Evolutionary conservation across 2,113 vertebrate species (phyloP), one percentile per base, ranked within the genome.

Genomic region (Leptobrachium leishanense): DNA sequence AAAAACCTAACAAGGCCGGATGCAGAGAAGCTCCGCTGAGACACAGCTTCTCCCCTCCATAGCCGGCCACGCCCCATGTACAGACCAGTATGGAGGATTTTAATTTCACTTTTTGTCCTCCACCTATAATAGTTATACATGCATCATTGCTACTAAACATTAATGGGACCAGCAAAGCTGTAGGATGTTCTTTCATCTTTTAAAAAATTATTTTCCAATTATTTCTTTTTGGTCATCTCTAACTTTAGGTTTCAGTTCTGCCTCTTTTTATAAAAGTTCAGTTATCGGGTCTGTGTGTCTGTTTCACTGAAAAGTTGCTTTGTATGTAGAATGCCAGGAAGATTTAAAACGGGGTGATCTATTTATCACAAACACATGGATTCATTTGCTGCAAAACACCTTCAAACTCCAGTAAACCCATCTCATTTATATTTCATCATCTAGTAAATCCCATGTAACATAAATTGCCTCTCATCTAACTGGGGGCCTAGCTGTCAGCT

Each of bases 341-440:
- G 75, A 68, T 67, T 76, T 68, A 54, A 68, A 76, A 53, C 64
- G 20, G n/a, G 53, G 53, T 59, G 55, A 15, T 15, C 55, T 68
- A 57, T 77, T 68, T 68, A 31, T 77, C 65, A 77, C 65, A 44
- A 59, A 59, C 55, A 59, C 55, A 59, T 59, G 55, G 43, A 77
- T 63, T 63, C 59, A 43, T 39, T 62, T 50, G 53, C 66, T 68
- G 42, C 43, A 68, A 77, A 77, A 77, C 66, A 77, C 76, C 67
- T 69, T 77, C 76, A 77, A 43, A 77, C 55, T 77, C 40, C 55
- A 69, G 76, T 77, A 77, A 77, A 77, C 76, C 75, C 76, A 63
- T 44, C 76, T 77, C 76, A 77, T 77, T 77, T 77, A 63, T 77
- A 77, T 77, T 70, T 70, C 76, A 70, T 77, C 59, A 77, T 77